Evolutionary conservation across 2,888 invertebrate genomes (phyloP).

Genomic region (Erebia palarica): DNA sequence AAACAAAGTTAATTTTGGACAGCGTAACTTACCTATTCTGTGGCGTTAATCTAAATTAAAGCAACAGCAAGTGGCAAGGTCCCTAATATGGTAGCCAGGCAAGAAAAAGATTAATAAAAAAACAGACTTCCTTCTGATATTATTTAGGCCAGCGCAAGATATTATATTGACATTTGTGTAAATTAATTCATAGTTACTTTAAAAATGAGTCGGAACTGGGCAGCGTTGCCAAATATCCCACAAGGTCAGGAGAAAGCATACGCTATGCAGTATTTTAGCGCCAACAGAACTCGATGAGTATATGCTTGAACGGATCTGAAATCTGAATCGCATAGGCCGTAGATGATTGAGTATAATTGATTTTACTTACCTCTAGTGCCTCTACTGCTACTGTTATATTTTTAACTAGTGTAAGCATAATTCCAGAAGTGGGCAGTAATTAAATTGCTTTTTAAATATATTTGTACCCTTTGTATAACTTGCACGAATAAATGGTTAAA

Average conservation of each 20-base stretch:
- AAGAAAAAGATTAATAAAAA: too few relatives aligned
- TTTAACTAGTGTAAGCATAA: too few relatives aligned
- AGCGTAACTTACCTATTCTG: too few relatives aligned
- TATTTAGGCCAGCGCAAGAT: not conserved
- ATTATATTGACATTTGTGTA: not conserved
- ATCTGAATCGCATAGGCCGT: conserved; percentile 2
- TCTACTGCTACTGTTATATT: not conserved
- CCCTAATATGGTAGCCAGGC: too few relatives aligned
- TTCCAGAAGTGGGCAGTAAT: too few relatives aligned
- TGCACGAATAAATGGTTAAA: too few relatives aligned
- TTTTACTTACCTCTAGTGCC: not conserved
- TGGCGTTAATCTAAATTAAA: too few relatives aligned
- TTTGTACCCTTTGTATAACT: too few relatives aligned
- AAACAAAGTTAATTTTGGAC: too few relatives aligned
- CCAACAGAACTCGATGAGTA: conserved; percentile 7
- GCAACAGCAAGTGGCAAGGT: too few relatives aligned
- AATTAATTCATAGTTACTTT: conserved; percentile 28
- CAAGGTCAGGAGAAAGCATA: conserved; percentile 53
- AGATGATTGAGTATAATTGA: not conserved
- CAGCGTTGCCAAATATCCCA: conserved; percentile 51
- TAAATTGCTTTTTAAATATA: too few relatives aligned
- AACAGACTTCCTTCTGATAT: not conserved
- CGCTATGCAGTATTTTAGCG: conserved; percentile 48
- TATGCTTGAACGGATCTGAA: conserved; percentile 12
- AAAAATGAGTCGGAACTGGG: conserved; percentile 52